Evolutionary conservation across 2,888 invertebrate genomes (phyloP).

Genomic region (Polymixis flavicincta): DNA sequence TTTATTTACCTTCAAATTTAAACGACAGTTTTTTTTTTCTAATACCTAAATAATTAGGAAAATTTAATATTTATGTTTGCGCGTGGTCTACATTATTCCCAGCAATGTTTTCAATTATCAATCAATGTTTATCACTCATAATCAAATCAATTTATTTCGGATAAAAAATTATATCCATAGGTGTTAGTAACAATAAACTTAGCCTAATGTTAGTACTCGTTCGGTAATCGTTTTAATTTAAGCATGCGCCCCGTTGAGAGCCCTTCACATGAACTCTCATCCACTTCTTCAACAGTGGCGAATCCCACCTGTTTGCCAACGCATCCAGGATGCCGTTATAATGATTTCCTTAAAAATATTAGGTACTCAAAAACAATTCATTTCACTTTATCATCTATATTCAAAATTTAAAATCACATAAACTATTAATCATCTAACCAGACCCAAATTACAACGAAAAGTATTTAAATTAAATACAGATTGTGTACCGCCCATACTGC

Average conservation of each 20-base stretch:
- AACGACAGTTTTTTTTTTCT: background rate
- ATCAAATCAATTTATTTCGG: too few relatives aligned
- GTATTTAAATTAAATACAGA: conserved; percentile 27
- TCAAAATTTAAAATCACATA: conserved; percentile 6
- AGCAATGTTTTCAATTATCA: conserved; percentile 19
- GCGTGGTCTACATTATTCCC: background rate
- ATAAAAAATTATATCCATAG: too few relatives aligned
- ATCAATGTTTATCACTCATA: background rate
- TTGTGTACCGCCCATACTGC: conserved; percentile 26
- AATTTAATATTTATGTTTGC: too few relatives aligned
- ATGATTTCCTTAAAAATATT: background rate
- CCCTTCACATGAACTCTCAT: too few relatives aligned
- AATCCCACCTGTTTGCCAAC: too few relatives aligned
- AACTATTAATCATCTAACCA: conserved; percentile 1
- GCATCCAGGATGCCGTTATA: too few relatives aligned
- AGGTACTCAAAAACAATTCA: background rate
- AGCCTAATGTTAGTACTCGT: too few relatives aligned
- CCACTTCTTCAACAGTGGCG: too few relatives aligned
- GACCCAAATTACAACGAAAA: conserved; percentile 18
- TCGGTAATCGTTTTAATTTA: too few relatives aligned
- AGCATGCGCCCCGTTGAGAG: too few relatives aligned
- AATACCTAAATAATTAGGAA: background rate
- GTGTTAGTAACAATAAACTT: too few relatives aligned
- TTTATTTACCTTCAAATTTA: conserved; percentile 5
- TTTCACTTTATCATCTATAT: background rate